These are phyloP conservation scores for Torymus tubicola DNA, from an alignment of 2,888 invertebrate genomes.

Conservation along the genomic window DNA sequence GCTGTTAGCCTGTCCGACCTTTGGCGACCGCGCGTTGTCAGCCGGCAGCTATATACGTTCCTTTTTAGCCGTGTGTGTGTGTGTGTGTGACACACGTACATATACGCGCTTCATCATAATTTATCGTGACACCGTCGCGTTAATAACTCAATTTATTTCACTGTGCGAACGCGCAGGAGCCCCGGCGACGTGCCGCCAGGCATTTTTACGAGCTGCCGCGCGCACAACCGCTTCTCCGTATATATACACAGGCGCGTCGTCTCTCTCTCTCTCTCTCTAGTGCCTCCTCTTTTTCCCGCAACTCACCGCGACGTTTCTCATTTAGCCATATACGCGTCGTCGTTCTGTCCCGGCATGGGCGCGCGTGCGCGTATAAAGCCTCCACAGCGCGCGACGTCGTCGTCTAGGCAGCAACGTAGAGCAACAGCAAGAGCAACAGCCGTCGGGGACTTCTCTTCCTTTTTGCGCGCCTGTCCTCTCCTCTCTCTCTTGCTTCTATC, in stretches of 20 bases:
- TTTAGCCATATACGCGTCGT: slow-evolving; percentile 25
- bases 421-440: no score
- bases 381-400: no score
- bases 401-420: no score
- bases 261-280: neutral
- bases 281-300: neutral
- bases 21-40: slow-evolving; percentile 70
- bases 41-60: slow-evolving; percentile 65
- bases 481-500: neutral
- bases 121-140: slow-evolving; percentile 76
- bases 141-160: slow-evolving; percentile 77
- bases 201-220: slow-evolving; percentile 49
- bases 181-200: neutral
- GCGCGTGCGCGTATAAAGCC: neutral
- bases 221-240: neutral
- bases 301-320: slow-evolving; percentile 12
- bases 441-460: neutral
- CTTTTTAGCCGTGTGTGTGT: slow-evolving; percentile 69
- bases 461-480: neutral
- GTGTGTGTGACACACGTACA: neutral
- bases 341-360: neutral
- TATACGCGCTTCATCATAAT: slow-evolving; percentile 74
- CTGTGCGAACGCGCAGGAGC: slow-evolving; percentile 2
- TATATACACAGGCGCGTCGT: neutral
- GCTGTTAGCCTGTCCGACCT: slow-evolving; percentile 75